phyloP scores from a whole-genome alignment of 2,797 vertebrate species.

The Smutsia temminckii region DNA sequence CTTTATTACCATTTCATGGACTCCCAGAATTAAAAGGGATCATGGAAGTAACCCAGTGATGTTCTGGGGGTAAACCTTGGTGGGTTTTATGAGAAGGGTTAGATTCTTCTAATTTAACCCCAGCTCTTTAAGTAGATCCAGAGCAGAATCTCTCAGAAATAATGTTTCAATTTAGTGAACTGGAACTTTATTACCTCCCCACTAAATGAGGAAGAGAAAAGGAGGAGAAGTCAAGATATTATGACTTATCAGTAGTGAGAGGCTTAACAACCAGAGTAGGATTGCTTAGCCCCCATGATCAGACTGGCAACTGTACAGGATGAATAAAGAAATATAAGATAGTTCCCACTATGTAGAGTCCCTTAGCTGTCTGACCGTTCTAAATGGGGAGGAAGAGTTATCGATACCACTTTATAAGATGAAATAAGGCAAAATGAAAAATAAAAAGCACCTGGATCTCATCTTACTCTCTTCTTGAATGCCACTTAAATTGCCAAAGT shows the following conservation, averaged over 20 bases:
- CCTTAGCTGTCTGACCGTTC: background rate
- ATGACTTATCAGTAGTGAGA: background rate
- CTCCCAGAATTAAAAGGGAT: slow-evolving; percentile 33
- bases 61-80: background rate
- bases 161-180: slow-evolving; percentile 33
- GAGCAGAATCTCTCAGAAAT: slow-evolving; percentile 16
- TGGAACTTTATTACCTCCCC: background rate
- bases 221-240: background rate
- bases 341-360: background rate
- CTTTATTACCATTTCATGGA: background rate
- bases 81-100: slow-evolving; percentile 23
- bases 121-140: slow-evolving; percentile 42
- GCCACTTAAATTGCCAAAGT: background rate
- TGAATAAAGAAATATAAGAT: slow-evolving; percentile 10
- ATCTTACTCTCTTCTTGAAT: background rate
- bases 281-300: background rate
- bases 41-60: background rate
- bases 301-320: background rate
- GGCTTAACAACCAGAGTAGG: background rate
- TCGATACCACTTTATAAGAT: background rate
- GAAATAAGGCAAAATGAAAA: slow-evolving; percentile 19
- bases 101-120: slow-evolving; percentile 27
- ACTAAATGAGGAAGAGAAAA: background rate
- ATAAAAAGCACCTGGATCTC: background rate
- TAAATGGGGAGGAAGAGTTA: background rate